phyloP scores from a whole-genome alignment of 2,113 vertebrate genomes.

The Phrynocephalus versicolor region DNA sequence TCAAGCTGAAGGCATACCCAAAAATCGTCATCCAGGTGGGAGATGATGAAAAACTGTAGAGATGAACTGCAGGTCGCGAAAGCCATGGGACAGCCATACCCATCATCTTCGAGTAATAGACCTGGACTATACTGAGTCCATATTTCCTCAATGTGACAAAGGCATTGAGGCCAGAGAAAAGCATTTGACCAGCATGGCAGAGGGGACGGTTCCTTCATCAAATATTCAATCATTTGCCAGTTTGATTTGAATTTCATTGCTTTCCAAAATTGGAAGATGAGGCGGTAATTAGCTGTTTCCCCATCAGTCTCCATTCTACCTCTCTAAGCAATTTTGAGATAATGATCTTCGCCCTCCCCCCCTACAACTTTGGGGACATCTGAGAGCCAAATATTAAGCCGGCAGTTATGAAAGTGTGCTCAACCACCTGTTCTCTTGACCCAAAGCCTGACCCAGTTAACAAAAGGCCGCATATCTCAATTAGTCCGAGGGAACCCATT shows the following conservation, averaged over 20 bases:
- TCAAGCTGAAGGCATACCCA: slow-evolving; percentile 52
- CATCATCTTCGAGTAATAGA: background rate
- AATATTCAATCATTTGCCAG: slow-evolving; percentile 61
- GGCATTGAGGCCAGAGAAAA: background rate
- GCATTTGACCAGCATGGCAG: slow-evolving; percentile 31
- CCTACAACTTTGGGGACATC: slow-evolving; percentile 72
- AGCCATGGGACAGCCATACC: background rate
- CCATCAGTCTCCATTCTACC: slow-evolving; percentile 70
- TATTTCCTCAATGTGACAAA: background rate
- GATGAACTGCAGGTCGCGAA: background rate
- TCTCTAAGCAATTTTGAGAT: slow-evolving; percentile 77
- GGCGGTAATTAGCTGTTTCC: slow-evolving; percentile 76
- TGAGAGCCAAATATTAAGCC: slow-evolving; percentile 75
- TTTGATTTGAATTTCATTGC: slow-evolving; percentile 78
- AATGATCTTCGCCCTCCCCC: slow-evolving; percentile 71
- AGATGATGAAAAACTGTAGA: too few relatives aligned
- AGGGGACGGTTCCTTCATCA: slow-evolving; percentile 28
- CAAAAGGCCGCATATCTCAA: slow-evolving; percentile 71
- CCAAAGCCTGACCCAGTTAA: slow-evolving; percentile 55
- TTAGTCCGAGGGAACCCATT: slow-evolving; percentile 66
- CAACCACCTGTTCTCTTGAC: slow-evolving; percentile 76
- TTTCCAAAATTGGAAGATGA: slow-evolving; percentile 77
- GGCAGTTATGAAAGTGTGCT: slow-evolving; percentile 69
- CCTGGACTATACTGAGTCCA: background rate
- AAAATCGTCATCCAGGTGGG: slow-evolving; percentile 39